Conservation (phyloP, 2,888 invertebrate species). For the Sympetrum striolatum region DNA sequence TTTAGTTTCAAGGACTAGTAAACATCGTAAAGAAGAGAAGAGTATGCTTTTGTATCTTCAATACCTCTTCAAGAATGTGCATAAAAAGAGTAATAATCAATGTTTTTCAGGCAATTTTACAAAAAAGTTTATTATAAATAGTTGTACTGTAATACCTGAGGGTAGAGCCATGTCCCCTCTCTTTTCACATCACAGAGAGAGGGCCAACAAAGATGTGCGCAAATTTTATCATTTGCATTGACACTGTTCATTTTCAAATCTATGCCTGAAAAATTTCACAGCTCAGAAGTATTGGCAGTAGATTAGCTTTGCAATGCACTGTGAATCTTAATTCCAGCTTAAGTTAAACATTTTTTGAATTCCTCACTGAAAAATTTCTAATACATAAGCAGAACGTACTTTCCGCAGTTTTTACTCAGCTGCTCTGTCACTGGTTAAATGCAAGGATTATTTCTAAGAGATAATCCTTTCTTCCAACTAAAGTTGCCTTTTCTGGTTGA, state of each 20-base stretch:
- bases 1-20: constrained; percentile 22
- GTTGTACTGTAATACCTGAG: constrained; percentile 40
- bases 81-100: background rate
- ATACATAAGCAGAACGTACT: background rate
- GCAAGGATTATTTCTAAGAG: background rate
- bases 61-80: background rate
- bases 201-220: constrained; percentile 14
- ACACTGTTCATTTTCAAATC: background rate
- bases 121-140: constrained; percentile 34
- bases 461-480: no score
- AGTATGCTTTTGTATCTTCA: background rate
- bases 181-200: background rate
- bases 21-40: background rate
- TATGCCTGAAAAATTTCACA: background rate
- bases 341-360: background rate
- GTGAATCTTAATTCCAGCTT: background rate
- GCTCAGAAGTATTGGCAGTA: background rate
- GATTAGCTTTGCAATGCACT: background rate
- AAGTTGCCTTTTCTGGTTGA: no score
- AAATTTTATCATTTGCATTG: background rate
- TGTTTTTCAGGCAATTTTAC: background rate
- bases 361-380: background rate
- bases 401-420: background rate
- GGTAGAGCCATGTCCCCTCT: constrained; percentile 4
- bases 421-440: background rate